Percentiles rank a stretch among this genome's conserved stretches.
Evolutionary conservation across 2,113 vertebrate species (phyloP).

Genomic region (Typhlomys cinereus): DNA sequence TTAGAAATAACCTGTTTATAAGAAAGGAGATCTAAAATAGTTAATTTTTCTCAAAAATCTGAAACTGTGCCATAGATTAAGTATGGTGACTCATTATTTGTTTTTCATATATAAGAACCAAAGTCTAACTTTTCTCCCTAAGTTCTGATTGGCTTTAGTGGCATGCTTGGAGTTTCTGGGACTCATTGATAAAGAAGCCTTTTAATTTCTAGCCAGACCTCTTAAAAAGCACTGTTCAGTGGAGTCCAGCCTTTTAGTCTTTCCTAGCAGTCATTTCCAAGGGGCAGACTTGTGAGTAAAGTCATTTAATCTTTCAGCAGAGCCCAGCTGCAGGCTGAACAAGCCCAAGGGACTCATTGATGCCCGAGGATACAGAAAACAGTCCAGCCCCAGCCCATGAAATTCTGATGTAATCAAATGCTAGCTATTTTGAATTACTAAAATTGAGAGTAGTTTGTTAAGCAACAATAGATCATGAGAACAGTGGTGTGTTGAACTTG

Average conservation of each 20-base stretch:
- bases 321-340: background rate
- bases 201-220: background rate
- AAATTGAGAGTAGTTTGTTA: background rate
- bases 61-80: background rate
- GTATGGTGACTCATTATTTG: background rate
- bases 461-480: background rate
- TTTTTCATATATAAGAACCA: background rate
- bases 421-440: slow-evolving; percentile 5
- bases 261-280: background rate
- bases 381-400: background rate
- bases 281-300: background rate
- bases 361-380: background rate
- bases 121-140: background rate
- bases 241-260: background rate
- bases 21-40: background rate
- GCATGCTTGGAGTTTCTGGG: background rate
- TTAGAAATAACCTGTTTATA: background rate
- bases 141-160: background rate
- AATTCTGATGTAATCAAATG: slow-evolving; percentile 42
- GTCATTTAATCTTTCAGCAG: background rate
- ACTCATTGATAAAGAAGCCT: background rate
- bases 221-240: background rate
- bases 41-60: background rate
- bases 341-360: background rate
- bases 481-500: background rate